phyloP scores from a whole-genome alignment of 2,113 vertebrate genomes.

The Malaclemys terrapin region DNA sequence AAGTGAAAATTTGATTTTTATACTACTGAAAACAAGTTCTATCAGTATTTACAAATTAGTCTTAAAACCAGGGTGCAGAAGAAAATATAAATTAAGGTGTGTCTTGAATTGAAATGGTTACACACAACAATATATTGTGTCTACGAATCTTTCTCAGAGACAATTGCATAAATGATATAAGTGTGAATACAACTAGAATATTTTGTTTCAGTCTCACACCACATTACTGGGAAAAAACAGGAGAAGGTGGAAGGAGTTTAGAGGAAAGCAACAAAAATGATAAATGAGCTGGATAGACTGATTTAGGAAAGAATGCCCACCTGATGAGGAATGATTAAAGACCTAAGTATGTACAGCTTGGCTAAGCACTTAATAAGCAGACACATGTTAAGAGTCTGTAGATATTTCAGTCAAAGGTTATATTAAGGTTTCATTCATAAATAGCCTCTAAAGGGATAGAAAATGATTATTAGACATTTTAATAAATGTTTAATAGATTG shows the following conservation, averaged over 20 bases:
- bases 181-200: neutral
- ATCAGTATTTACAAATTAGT: neutral
- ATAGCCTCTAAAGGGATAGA: neutral
- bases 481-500: neutral
- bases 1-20: conserved; percentile 3
- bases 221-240: neutral
- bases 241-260: no score
- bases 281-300: neutral
- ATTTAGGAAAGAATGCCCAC: neutral
- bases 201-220: neutral
- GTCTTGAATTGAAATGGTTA: neutral
- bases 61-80: neutral
- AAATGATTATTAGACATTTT: neutral
- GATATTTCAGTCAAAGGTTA: neutral
- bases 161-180: neutral
- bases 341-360: neutral
- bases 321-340: neutral
- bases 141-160: neutral
- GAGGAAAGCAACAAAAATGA: no score
- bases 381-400: neutral
- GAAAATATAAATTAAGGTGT: neutral
- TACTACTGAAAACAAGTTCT: neutral
- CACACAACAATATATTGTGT: no score
- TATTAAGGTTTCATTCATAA: neutral
- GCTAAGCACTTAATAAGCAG: neutral